These are phyloP conservation scores for Euwallacea similis DNA, from an alignment of 1,140 invertebrate genomes.

Conservation along the genomic window DNA sequence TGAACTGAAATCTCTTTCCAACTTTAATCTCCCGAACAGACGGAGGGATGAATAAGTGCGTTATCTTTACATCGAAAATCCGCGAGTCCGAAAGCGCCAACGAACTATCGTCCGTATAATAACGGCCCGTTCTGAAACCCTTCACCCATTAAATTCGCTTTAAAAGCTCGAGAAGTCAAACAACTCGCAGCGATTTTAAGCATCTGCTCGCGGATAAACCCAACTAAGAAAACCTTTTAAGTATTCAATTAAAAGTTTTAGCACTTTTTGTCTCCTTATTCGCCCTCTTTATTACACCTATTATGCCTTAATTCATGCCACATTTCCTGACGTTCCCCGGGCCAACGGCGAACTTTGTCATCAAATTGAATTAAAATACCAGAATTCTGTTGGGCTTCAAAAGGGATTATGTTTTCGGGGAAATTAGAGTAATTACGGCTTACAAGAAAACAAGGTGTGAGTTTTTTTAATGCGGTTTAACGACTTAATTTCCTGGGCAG, in stretches of 20 bases:
- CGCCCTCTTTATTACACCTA: conserved; percentile 35
- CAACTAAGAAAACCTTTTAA: conserved; percentile 34
- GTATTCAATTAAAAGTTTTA: conserved; percentile 35
- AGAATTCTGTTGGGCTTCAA: conserved; percentile 18
- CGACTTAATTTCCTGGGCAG: too few relatives aligned
- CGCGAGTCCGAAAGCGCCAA: not conserved
- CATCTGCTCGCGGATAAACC: conserved; percentile 27
- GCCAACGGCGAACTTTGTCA: conserved; percentile 17
- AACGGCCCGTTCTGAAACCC: conserved; percentile 11
- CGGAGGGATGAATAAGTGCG: too few relatives aligned
- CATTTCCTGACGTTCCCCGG: conserved; percentile 15
- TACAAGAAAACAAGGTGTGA: not conserved
- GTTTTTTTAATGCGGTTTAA: not conserved
- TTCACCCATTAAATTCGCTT: conserved; percentile 21
- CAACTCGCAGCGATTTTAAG: conserved; percentile 31
- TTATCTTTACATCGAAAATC: not conserved
- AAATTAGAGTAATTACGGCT: conserved; percentile 17
- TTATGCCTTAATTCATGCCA: conserved; percentile 34
- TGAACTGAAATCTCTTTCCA: too few relatives aligned
- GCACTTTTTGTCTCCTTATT: conserved; percentile 32
- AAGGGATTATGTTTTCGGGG: conserved; percentile 22
- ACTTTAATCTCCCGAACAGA: too few relatives aligned
- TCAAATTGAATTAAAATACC: conserved; percentile 30
- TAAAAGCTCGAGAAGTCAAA: conserved; percentile 26
- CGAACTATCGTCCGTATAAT: not conserved